These are phyloP conservation scores for Arnoldichthys spilopterus DNA, from an alignment of 2,797 vertebrate genomes.

Conservation along the genomic window DNA sequence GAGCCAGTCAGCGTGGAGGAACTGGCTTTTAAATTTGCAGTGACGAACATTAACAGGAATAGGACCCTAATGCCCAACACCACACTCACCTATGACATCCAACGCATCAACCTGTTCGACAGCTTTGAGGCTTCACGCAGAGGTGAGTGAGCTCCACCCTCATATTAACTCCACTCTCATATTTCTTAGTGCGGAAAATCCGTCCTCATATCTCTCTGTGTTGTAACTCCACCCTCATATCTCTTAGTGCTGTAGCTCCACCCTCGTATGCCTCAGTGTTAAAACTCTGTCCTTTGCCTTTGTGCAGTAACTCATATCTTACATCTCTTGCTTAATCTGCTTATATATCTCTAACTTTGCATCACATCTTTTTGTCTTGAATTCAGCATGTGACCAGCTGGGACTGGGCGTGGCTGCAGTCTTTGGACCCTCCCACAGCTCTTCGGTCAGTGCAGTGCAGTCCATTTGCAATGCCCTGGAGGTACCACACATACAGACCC, in stretches of 20 bases:
- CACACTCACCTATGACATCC: conserved; percentile 97
- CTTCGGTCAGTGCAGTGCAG: conserved; percentile 95
- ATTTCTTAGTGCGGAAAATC: background rate
- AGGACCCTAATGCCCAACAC: conserved; percentile 97
- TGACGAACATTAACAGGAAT: conserved; percentile 97
- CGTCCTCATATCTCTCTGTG: background rate
- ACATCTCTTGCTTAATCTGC: background rate
- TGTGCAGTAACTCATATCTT: too few species aligned
- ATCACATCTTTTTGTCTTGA: background rate
- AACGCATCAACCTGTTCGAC: conserved; percentile 98
- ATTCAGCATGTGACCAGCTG: conserved; percentile 93
- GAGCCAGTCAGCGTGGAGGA: conserved; percentile 96
- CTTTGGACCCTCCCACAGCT: conserved; percentile 95
- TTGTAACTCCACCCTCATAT: background rate
- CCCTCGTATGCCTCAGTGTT: too few species aligned
- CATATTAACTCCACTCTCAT: background rate
- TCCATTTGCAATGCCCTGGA: conserved; percentile 98
- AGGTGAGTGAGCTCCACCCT: conserved; percentile 76
- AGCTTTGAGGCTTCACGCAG: conserved; percentile 97
- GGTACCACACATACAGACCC: conserved; percentile 97
- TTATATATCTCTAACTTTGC: background rate
- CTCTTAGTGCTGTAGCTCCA: too few species aligned
- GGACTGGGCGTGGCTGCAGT: conserved; percentile 94
- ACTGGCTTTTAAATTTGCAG: conserved; percentile 98
- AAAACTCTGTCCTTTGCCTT: too few species aligned